Percentiles rank a stretch among this genome's conserved stretches.
Evolutionary conservation across 2,113 vertebrate genomes (phyloP).

Genomic region (Marmota flaviventris): DNA sequence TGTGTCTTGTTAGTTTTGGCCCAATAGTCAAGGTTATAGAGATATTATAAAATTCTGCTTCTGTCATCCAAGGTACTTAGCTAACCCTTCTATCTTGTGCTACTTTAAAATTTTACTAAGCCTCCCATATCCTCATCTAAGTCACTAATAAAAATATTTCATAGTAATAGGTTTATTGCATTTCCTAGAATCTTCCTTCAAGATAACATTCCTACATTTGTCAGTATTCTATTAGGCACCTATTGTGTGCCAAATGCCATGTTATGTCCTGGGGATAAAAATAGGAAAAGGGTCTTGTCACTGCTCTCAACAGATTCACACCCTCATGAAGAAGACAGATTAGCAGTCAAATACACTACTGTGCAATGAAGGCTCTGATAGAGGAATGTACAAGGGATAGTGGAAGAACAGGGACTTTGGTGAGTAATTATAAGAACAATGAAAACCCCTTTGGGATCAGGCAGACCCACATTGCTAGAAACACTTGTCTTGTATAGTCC

Average conservation of each 20-base stretch:
- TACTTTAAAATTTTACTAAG: conserved; percentile 52
- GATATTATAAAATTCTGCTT: conserved; percentile 19
- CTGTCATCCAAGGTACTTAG: background rate
- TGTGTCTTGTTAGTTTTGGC: conserved; percentile 51
- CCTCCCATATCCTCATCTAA: background rate
- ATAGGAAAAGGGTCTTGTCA: background rate
- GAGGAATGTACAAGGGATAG: background rate
- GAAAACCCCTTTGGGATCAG: background rate
- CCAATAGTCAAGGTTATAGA: background rate
- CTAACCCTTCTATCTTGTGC: background rate
- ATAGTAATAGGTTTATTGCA: background rate
- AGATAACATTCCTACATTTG: background rate
- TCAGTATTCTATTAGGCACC: background rate
- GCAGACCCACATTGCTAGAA: background rate
- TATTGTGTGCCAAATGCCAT: background rate
- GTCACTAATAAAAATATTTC: conserved; percentile 24
- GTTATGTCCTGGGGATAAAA: background rate
- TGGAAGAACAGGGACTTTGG: background rate
- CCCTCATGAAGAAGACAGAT: background rate
- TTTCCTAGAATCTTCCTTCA: background rate
- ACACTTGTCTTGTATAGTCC: conserved; percentile 14
- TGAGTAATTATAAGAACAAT: background rate
- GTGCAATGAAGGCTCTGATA: background rate
- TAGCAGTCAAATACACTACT: background rate
- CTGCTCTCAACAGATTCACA: background rate